A percentile compares a stretch with the other conserved stretches of the same genome.
phyloP scores from a whole-genome alignment of 1,140 invertebrate species.

The Mactra quadrangularis region DNA sequence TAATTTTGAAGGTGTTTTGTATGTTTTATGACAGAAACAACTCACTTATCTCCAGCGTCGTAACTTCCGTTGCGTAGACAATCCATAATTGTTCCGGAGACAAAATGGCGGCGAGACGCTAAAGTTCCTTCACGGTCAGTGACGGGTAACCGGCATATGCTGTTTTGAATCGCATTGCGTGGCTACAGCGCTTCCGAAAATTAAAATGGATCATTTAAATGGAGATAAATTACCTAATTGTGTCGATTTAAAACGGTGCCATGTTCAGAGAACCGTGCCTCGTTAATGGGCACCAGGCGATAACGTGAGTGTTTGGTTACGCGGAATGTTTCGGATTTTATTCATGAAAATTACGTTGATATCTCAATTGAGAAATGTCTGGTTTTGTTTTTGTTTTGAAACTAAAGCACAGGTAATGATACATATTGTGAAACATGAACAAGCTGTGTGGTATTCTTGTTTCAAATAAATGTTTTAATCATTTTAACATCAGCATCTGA shows the following conservation, averaged over 20 bases:
- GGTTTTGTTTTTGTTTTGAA: too few relatives aligned
- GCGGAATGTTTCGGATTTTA: constrained; percentile 11
- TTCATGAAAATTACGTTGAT: constrained; percentile 30
- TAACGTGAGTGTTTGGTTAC: constrained; percentile 49
- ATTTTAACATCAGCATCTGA: not conserved
- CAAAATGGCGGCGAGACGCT: not conserved
- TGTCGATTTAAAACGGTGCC: constrained; percentile 56
- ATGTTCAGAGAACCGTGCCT: constrained; percentile 29
- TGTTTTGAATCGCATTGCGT: constrained; percentile 28
- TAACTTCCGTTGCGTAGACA: not conserved
- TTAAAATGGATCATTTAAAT: constrained; percentile 40
- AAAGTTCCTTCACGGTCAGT: constrained; percentile 34
- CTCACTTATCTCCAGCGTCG: too few relatives aligned
- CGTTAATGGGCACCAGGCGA: constrained; percentile 44
- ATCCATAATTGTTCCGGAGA: constrained; percentile 21
- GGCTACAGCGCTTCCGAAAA: constrained; percentile 40
- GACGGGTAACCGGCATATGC: constrained; percentile 19
- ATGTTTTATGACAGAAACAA: not conserved
- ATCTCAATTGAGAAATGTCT: constrained; percentile 1
- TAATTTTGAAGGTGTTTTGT: not conserved
- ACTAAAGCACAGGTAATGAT: too few relatives aligned
- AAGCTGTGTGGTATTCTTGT: constrained; percentile 1
- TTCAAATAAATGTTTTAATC: not conserved
- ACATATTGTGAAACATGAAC: constrained; percentile 16
- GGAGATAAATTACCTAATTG: constrained; percentile 50